A percentile compares a stretch with the other conserved stretches of the same genome.
phyloP scores from a whole-genome alignment of 2,888 invertebrate genomes.

The Schrankia costaestrigalis region DNA sequence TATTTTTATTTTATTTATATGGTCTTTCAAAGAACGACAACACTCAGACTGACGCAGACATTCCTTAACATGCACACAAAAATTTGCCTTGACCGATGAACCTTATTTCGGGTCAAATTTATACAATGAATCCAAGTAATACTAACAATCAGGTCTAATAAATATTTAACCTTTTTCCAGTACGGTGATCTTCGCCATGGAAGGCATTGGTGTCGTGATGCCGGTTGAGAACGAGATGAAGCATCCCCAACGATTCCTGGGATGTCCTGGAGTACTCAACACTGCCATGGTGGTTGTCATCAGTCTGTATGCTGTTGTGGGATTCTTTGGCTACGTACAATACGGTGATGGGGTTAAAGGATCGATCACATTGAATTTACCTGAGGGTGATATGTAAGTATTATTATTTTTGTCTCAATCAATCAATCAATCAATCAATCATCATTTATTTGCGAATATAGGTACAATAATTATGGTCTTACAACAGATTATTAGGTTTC shows the following conservation, averaged over 20 bases:
- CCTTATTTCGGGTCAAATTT: no score
- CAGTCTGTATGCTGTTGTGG: constrained; percentile 87
- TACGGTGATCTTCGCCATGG: constrained; percentile 98
- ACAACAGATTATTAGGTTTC: no score
- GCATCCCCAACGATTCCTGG: constrained; percentile 88
- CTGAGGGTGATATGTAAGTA: constrained; percentile 83
- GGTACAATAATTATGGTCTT: no score
- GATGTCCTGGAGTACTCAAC: constrained; percentile 92
- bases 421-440: no score
- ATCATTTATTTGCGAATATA: no score
- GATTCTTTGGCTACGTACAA: constrained; percentile 94
- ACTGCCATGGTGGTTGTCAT: constrained; percentile 91
- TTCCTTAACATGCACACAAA: no score
- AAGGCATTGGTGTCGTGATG: constrained; percentile 95
- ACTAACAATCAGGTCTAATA: not conserved
- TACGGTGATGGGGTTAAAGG: constrained; percentile 87
- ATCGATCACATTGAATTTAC: constrained; percentile 92
- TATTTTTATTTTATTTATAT: no score
- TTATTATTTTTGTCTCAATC: not conserved
- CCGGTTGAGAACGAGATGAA: constrained; percentile 97
- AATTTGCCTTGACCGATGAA: no score
- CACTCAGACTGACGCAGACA: no score
- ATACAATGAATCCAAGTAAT: no score
- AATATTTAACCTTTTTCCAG: constrained; percentile 56
- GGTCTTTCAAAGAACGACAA: no score